Conservation (phyloP, 1,140 invertebrate genomes). For the Polypedilum vanderplanki region DNA sequence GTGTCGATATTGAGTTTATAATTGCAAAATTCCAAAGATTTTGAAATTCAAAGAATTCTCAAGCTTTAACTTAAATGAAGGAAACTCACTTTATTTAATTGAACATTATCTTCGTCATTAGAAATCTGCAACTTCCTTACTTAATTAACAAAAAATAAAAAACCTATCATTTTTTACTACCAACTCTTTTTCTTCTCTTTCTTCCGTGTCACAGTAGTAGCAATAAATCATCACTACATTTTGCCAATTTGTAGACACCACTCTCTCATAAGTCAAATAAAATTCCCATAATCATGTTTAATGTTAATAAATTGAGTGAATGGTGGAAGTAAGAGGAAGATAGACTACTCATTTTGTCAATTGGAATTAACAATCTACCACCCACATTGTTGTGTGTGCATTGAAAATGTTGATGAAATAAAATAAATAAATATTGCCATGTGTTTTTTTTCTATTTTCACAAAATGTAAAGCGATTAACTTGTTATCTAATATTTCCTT, state of each 20-base stretch:
- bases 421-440: not conserved
- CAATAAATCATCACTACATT: not conserved
- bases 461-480: conserved; percentile 23
- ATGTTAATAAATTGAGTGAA: not conserved
- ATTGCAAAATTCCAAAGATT: too few species aligned
- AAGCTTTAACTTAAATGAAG: too few species aligned
- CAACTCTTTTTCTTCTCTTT: not conserved
- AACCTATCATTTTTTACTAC: not conserved
- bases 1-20: too few species aligned
- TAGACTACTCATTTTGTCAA: not conserved
- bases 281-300: not conserved
- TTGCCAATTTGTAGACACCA: conserved; percentile 11
- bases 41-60: too few species aligned
- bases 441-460: not conserved
- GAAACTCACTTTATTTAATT: too few species aligned
- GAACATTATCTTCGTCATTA: not conserved
- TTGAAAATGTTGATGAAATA: not conserved
- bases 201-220: not conserved
- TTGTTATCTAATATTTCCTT: conserved; percentile 28
- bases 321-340: not conserved
- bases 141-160: not conserved
- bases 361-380: not conserved
- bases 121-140: not conserved
- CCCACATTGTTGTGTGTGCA: not conserved
- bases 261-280: not conserved